A percentile compares a stretch with the other conserved stretches of the same genome.
Conservation (phyloP, 2,888 invertebrate species). For the Epinotia bilunana region DNA sequence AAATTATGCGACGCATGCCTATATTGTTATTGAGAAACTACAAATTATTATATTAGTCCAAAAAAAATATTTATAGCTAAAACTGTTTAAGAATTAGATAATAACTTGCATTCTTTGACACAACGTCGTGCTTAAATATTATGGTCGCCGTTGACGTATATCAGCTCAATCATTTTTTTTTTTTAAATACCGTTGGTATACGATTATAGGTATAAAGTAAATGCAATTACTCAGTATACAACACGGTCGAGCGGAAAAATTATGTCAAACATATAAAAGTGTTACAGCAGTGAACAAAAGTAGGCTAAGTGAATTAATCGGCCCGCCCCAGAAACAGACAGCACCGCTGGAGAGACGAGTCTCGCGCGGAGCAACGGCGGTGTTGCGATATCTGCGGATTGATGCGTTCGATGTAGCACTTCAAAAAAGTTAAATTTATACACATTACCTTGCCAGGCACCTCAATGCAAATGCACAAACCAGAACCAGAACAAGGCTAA, state of each 20-base stretch:
- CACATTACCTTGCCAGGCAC: constrained; percentile 31
- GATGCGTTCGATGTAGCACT: constrained; percentile 34
- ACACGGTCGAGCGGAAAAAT: constrained; percentile 67
- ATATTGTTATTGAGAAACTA: constrained; percentile 3
- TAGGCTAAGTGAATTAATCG: constrained; percentile 81
- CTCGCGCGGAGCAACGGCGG: constrained; percentile 48
- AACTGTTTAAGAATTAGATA: neutral
- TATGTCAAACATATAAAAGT: constrained; percentile 77
- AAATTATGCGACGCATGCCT: neutral
- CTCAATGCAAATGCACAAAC: constrained; percentile 33
- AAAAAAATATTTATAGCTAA: neutral
- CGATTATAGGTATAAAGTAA: constrained; percentile 51
- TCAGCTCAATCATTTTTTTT: no score
- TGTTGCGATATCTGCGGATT: constrained; percentile 38
- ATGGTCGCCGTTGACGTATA: neutral
- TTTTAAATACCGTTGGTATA: constrained; percentile 40
- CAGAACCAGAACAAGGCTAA: constrained; percentile 40
- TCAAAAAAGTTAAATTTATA: constrained; percentile 35
- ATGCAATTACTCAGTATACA: constrained; percentile 55
- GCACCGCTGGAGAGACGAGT: constrained; percentile 58
- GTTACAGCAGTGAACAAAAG: constrained; percentile 78
- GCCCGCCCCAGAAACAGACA: constrained; percentile 79
- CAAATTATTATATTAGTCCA: neutral
- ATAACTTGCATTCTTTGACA: neutral
- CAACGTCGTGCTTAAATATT: neutral